Evolutionary conservation across 2,797 vertebrate genomes (phyloP), one percentile per base, ranked within the genome.

Genomic region (Sardinella longiceps): DNA sequence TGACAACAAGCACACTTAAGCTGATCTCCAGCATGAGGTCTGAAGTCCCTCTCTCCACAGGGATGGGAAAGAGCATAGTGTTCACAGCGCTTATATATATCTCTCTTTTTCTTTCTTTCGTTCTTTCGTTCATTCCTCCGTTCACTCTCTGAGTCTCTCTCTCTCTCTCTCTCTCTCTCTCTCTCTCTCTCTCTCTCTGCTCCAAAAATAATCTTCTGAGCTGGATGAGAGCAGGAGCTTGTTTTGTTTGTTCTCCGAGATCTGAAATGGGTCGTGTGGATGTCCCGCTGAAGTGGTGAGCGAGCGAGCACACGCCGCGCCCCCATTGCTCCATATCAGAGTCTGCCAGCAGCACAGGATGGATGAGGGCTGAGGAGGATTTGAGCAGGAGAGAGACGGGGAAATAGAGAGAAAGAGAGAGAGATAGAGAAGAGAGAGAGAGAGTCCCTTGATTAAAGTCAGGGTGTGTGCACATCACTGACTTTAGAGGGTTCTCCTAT

Each of bases 391-490:
- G 46, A 53, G 28, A 83, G 82, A 53, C 18, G 25, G 28, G 46
- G 82, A 51, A 50, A 63, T 20, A 60, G 53, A 39, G 48, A 20
- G 30, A 56, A 18, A 58, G 81, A 56, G 48, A 12, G 11, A 39
- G 30, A 74, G 28, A 70, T 30, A 15, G n/a, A 70, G 30, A 10
- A 63, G 63, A 28, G 33, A 37, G 66, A 30, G 66, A 74, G 33
- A 39, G 66, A 74, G 33, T 63, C 39, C 46, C 56, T 20, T 45
- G 80, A 87, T 82, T 88, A 63, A 86, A 86, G 84, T 87, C 84
- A 81, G 74, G 89, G 89, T 43, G 70, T 90, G 85, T 89, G 86
- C 86, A 82, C 86, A 82, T 37, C 30, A 82, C 50, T 33, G 28
- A 11, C 70, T 77, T 43, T 14, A 66, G 25, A 66, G 25, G 25